Base-by-base conservation (phyloP, 2,888 invertebrate species). In the Pegoplata infirma region DNA sequence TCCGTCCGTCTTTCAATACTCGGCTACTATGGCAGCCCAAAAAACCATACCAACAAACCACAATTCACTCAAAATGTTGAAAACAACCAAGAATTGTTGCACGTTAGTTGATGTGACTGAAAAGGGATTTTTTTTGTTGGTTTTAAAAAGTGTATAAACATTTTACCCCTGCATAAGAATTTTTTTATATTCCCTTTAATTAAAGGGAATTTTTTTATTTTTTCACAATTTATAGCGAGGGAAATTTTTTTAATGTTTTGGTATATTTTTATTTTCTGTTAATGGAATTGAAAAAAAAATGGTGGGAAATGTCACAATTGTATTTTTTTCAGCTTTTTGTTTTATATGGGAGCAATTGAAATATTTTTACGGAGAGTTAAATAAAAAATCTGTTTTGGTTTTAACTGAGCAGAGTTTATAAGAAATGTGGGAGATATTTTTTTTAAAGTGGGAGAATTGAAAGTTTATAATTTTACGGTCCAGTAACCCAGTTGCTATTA, bases 11-110 rank as follows among this genome's bases (percentile, higher is more conserved):
- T 84, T 36, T 32, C 36, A 46, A 25, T 84, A 81, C 82, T 81
- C 80, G 81, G 82, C 83, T 81, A 80, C 82, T 69, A 81, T 82
- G 81, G 51, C 80, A 72, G 71, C 75, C 79, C 32, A 32, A 16
- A 80, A 53, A 73, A 84, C 86, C 86, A 86, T n/a, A 72, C 75
- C 79, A 86, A 85, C 87, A 87, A 87, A 86, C 85, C 87, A 84
- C 87, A 86, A 86, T 86, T 86, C 86, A 87, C 86, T 87, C 80
- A 81, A 76, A 56, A 69, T 67, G 75, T 67, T 56, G 67, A 61
- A 74, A 79, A 51, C 74, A 76, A 53, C 63, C 46, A 59, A 59
- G 40, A 66, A 53, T 55, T 55, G 55, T 55, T 55, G 53, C 40
- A 66, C n/a, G 46, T 23, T 46, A 12, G 17, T 36, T 10, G 25